phyloP scores from a whole-genome alignment of 1,140 invertebrate species.

The Diabrotica undecimpunctata region DNA sequence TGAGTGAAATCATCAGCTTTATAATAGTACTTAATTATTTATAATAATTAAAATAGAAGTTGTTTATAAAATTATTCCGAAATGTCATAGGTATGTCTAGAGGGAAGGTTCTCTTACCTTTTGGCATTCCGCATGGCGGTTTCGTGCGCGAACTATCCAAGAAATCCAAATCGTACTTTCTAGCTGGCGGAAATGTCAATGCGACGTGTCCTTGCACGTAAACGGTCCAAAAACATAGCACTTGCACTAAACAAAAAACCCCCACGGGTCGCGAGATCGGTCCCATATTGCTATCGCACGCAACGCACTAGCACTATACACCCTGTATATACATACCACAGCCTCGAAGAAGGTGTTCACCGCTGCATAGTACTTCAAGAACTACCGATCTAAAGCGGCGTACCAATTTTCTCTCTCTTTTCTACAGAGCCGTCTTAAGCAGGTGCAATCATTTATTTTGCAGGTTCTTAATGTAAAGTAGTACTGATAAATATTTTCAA shows the following conservation, averaged over 20 bases:
- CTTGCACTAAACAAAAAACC: conserved; percentile 5
- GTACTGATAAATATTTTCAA: too few relatives aligned
- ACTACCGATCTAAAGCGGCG: neutral
- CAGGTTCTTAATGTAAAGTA: too few relatives aligned
- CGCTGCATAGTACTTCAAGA: neutral
- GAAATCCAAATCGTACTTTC: conserved; percentile 89
- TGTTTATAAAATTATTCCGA: too few relatives aligned
- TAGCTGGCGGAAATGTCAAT: conserved; percentile 79
- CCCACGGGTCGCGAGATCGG: neutral
- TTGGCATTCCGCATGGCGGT: conserved; percentile 92
- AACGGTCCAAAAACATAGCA: conserved; percentile 13
- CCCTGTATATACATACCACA: neutral
- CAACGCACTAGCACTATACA: neutral
- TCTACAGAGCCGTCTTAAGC: neutral
- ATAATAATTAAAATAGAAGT: too few relatives aligned
- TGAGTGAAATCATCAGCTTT: too few relatives aligned
- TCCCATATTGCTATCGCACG: conserved; percentile 9
- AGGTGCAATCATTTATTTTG: too few relatives aligned
- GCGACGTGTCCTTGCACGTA: conserved; percentile 61
- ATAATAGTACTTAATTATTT: too few relatives aligned
- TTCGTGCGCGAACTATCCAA: conserved; percentile 87
- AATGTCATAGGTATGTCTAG: too few relatives aligned
- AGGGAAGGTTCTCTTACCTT: conserved; percentile 61
- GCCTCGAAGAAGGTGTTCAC: conserved; percentile 2
- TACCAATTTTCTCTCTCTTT: neutral